Conservation (phyloP, 2,888 invertebrate species). For the Drosophila cracens region DNA sequence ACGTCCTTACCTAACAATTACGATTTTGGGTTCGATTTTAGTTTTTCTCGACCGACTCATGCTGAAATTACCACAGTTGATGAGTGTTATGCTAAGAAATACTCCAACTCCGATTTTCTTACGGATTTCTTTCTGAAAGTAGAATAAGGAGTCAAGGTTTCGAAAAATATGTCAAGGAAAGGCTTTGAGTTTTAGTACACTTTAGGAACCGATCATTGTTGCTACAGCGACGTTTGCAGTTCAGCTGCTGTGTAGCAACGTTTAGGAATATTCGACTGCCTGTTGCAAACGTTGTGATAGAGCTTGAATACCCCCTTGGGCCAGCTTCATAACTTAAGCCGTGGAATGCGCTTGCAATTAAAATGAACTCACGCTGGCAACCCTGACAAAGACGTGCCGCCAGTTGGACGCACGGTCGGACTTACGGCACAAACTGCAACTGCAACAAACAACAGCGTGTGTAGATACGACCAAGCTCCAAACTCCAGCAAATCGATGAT, state of each 20-base stretch:
- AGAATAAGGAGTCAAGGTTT: background rate
- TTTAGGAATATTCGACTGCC: conserved; percentile 28
- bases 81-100: background rate
- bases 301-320: conserved; percentile 51
- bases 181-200: background rate
- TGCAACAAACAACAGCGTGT: conserved; percentile 44
- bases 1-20: background rate
- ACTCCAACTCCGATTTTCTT: background rate
- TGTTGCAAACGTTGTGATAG: conserved; percentile 34
- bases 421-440: conserved; percentile 41
- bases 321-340: conserved; percentile 16
- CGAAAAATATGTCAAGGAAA: background rate
- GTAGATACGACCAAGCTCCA: conserved; percentile 6
- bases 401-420: conserved; percentile 40
- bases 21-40: background rate
- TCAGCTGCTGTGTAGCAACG: conserved; percentile 2
- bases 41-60: background rate
- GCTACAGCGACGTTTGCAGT: conserved; percentile 5
- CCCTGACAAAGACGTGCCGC: conserved; percentile 71
- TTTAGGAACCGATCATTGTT: background rate
- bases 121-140: background rate
- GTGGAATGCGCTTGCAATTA: conserved; percentile 74
- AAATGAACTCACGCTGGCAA: conserved; percentile 79
- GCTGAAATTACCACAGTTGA: background rate
- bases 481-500: conserved; percentile 3